Conservation (phyloP, 2,113 vertebrate species). For the Vulpes lagopus region DNA sequence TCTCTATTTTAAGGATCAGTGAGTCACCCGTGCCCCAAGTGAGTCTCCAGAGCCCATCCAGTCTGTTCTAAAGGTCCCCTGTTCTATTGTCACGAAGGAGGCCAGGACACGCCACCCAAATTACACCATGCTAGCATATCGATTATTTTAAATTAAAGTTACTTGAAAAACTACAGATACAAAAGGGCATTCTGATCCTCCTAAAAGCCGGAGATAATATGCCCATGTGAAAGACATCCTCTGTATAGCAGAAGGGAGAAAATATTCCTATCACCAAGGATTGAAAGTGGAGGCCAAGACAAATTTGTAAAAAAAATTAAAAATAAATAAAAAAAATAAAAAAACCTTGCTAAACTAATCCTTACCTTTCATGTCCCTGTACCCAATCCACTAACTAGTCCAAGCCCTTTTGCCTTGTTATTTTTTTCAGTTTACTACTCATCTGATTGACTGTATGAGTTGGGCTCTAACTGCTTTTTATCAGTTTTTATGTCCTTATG, state of each 20-base stretch:
- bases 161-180: neutral
- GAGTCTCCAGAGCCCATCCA: neutral
- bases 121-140: neutral
- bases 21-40: neutral
- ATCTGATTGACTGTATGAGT: neutral
- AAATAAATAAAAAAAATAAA: neutral
- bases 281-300: neutral
- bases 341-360: neutral
- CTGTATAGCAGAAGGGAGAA: neutral
- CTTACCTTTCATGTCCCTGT: neutral
- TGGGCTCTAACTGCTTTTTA: neutral
- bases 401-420: neutral
- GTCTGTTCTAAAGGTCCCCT: neutral
- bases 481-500: neutral
- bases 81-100: neutral
- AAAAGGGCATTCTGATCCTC: neutral
- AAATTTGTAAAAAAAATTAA: neutral
- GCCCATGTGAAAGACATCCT: neutral
- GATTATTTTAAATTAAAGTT: neutral
- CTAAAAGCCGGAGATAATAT: neutral
- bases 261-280: neutral
- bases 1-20: neutral
- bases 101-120: neutral
- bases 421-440: neutral
- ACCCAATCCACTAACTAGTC: neutral